Percentiles rank a stretch among this genome's conserved stretches.
These are phyloP conservation scores for Patella vulgata DNA, from an alignment of 1,140 invertebrate genomes.

Conservation along the genomic window DNA sequence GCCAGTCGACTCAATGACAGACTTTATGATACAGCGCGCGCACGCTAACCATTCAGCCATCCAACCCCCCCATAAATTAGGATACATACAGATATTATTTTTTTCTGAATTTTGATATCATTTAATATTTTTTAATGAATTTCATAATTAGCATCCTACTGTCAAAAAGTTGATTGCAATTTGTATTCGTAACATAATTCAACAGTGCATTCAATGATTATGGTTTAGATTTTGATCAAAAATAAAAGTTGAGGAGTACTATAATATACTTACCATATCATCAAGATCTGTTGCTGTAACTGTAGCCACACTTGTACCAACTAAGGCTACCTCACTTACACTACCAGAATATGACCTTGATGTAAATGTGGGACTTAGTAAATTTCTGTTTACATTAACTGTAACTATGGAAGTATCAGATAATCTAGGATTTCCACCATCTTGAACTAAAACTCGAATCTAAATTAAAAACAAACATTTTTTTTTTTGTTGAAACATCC, in stretches of 20 bases:
- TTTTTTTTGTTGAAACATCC: too few relatives aligned
- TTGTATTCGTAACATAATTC: too few relatives aligned
- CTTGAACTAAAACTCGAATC: conserved; percentile 41
- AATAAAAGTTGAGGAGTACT: too few relatives aligned
- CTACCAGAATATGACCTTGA: conserved; percentile 12
- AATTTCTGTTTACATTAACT: conserved; percentile 72
- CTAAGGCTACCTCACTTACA: conserved; percentile 36
- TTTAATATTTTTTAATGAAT: not conserved
- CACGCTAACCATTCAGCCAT: too few relatives aligned
- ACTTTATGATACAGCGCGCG: too few relatives aligned
- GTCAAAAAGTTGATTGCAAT: too few relatives aligned
- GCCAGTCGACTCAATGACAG: too few relatives aligned
- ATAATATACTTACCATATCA: conserved; percentile 29
- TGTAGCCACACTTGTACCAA: conserved; percentile 29
- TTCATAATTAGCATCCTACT: conserved; percentile 6
- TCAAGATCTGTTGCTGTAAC: conserved; percentile 40
- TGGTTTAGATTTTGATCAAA: too few relatives aligned
- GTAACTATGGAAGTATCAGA: conserved; percentile 36
- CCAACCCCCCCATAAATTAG: too few relatives aligned
- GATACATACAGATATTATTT: too few relatives aligned
- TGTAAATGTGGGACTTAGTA: conserved; percentile 79
- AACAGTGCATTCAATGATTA: too few relatives aligned
- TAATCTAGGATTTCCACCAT: conserved; percentile 64
- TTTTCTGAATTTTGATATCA: not conserved
- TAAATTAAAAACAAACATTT: conserved; percentile 15